These are phyloP conservation scores for Listronotus bonariensis DNA, from an alignment of 1,140 invertebrate genomes.

Conservation along the genomic window DNA sequence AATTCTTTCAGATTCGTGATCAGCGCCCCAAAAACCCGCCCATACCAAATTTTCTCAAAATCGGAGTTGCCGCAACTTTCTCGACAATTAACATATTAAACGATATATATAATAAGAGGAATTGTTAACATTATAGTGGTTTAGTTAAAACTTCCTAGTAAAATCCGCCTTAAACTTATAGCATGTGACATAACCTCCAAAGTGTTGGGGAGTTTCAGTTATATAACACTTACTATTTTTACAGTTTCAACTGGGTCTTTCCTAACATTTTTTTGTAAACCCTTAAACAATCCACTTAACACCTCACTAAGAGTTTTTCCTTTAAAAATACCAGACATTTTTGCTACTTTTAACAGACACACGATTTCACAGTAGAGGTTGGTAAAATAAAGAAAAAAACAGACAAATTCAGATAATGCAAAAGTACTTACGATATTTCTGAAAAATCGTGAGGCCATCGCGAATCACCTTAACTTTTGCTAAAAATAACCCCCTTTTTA, in stretches of 20 bases:
- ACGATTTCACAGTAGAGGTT: not conserved
- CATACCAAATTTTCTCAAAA: no score
- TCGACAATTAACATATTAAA: no score
- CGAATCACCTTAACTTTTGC: not conserved
- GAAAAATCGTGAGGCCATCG: constrained; percentile 39
- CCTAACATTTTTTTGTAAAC: constrained; percentile 14
- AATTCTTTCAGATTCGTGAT: no score
- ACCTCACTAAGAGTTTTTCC: constrained; percentile 25
- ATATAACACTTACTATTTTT: constrained; percentile 47
- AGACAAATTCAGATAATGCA: constrained; percentile 1
- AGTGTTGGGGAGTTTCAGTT: constrained; percentile 24
- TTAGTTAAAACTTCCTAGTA: not conserved
- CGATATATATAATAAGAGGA: no score
- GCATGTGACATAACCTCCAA: constrained; percentile 44
- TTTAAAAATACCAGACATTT: constrained; percentile 33
- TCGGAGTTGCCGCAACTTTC: no score
- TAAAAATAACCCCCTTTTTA: constrained; percentile 6
- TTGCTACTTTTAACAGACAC: constrained; percentile 4
- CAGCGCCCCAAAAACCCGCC: no score
- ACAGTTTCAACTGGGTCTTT: constrained; percentile 11
- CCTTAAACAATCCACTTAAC: constrained; percentile 26
- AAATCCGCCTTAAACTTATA: not conserved
- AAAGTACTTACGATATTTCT: constrained; percentile 40
- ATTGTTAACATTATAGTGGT: not conserved
- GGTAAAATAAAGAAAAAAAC: not conserved